phyloP scores from a whole-genome alignment of 2,888 invertebrate species.

The Macropis europaea region DNA sequence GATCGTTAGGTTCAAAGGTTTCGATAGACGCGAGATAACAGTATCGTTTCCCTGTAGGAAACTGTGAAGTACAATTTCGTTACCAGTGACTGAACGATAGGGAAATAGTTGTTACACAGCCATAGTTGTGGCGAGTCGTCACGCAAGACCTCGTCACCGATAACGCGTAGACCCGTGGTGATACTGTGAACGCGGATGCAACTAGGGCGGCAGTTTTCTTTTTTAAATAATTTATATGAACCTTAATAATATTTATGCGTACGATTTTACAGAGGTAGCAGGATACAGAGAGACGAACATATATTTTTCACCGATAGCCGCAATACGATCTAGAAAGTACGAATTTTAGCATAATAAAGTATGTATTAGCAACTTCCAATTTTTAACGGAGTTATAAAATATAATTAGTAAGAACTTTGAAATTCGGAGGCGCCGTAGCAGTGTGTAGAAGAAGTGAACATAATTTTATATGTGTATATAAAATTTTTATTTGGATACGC shows the following conservation, averaged over 20 bases:
- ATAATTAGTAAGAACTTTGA: too few species aligned
- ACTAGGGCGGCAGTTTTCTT: too few species aligned
- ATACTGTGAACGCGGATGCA: too few species aligned
- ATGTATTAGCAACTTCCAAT: not conserved
- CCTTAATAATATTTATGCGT: too few species aligned
- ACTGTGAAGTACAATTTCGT: conserved; percentile 20
- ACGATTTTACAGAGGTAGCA: conserved; percentile 7
- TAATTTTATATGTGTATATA: conserved; percentile 18
- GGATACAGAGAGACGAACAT: not conserved
- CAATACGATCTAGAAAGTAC: not conserved
- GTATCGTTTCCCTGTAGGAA: not conserved
- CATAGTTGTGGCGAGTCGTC: not conserved
- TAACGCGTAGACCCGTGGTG: not conserved
- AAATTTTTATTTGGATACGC: not conserved
- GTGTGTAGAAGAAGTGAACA: not conserved
- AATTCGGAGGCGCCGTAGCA: too few species aligned
- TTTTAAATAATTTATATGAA: too few species aligned
- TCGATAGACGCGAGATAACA: not conserved
- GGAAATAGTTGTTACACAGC: not conserved
- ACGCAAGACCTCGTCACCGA: conserved; percentile 9
- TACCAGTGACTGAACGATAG: conserved; percentile 2
- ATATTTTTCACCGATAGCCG: not conserved
- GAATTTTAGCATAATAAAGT: conserved; percentile 14
- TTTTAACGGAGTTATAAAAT: conserved; percentile 1
- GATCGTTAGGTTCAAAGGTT: conserved; percentile 1